A percentile compares a stretch with the other conserved stretches of the same genome.
Conservation (phyloP, 2,888 invertebrate species). For the Acanthosepion lycidas region DNA sequence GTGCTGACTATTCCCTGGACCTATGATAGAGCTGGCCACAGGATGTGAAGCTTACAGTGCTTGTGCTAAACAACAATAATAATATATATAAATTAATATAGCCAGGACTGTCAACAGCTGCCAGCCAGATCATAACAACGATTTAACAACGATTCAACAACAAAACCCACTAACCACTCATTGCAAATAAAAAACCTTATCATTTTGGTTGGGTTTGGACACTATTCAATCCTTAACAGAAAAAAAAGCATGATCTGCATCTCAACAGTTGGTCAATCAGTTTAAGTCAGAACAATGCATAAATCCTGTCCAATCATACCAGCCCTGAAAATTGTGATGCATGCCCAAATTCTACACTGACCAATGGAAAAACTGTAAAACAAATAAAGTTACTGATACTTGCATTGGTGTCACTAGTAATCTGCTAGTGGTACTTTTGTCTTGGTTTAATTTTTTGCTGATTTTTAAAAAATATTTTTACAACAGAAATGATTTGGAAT, state of each 20-base stretch:
- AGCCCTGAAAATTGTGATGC: neutral
- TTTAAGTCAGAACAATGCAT: neutral
- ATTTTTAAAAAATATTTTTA: neutral
- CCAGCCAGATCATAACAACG: neutral
- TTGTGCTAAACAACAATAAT: neutral
- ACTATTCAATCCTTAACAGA: neutral
- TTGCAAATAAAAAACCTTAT: neutral
- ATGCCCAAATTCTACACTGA: neutral
- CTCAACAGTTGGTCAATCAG: neutral
- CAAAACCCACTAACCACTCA: neutral
- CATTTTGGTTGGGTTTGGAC: neutral
- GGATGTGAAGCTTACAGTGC: conserved; percentile 42
- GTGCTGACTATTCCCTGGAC: conserved; percentile 41
- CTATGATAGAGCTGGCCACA: conserved; percentile 45
- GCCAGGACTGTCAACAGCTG: conserved; percentile 33
- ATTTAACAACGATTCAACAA: neutral
- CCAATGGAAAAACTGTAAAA: neutral
- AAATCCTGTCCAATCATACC: neutral
- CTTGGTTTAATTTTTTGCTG: conserved; percentile 20
- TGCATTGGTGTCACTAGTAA: neutral
- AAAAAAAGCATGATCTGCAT: neutral
- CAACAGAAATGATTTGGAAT: neutral
- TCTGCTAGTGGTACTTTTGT: neutral
- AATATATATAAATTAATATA: neutral
- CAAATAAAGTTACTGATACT: neutral